These are phyloP conservation scores for Arrhopalites spinosus DNA, from an alignment of 2,888 invertebrate genomes.

Conservation along the genomic window DNA sequence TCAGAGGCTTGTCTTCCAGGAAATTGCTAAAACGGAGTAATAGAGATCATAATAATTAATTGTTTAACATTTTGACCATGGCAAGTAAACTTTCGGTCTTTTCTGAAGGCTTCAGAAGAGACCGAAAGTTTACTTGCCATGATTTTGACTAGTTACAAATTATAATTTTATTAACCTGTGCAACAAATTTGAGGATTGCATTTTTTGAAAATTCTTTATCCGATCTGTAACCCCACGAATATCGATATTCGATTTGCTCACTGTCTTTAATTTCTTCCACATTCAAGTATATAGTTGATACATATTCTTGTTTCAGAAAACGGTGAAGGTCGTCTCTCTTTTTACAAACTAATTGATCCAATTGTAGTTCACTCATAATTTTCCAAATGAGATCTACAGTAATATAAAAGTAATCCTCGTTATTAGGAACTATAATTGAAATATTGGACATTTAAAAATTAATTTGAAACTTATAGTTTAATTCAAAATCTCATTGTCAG, in stretches of 20 bases:
- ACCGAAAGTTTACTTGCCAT: too few species aligned
- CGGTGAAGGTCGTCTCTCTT: conserved; percentile 43
- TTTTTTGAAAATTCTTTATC: conserved; percentile 50
- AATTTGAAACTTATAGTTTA: neutral
- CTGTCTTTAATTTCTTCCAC: conserved; percentile 43
- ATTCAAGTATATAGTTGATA: conserved; percentile 43
- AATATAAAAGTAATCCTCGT: conserved; percentile 1
- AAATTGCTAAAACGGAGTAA: conserved; percentile 37
- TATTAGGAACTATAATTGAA: conserved; percentile 13
- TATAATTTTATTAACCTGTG: too few species aligned
- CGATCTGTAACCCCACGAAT: conserved; percentile 53
- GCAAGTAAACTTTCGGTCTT: too few species aligned
- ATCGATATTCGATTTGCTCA: conserved; percentile 37
- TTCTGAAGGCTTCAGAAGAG: too few species aligned
- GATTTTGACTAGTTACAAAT: too few species aligned
- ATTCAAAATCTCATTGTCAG: too few species aligned
- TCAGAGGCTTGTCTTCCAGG: conserved; percentile 40
- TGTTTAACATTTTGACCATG: neutral
- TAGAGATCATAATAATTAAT: neutral
- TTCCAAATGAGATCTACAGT: conserved; percentile 43
- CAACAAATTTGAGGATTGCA: conserved; percentile 48
- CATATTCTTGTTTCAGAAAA: conserved; percentile 48
- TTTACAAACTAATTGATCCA: conserved; percentile 40
- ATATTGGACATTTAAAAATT: neutral
- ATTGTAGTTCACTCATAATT: conserved; percentile 33